Evolutionary conservation across 2,113 vertebrate species (phyloP), one percentile per base, ranked within the genome.

Genomic region (Trematomus loennbergii): DNA sequence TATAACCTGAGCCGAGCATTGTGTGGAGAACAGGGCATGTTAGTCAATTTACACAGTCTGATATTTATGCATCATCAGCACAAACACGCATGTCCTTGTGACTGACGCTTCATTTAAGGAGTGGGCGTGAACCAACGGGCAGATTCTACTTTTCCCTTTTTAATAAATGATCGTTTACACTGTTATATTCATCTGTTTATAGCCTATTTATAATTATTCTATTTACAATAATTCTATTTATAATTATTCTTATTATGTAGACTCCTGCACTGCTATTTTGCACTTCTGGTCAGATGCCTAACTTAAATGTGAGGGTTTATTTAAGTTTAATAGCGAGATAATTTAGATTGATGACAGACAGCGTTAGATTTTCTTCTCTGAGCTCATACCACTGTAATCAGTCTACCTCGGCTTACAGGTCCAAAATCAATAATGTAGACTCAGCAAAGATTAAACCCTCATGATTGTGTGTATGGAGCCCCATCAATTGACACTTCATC

Each of bases 381-480:
- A 83, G 50, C 77, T 84, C 58, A 50, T 29, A 59, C 12, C 67
- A 49, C 59, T 67, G 43, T 10, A 53, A 75, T 87, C 66, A 88
- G 29, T 88, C 83, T 46, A 33, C 60, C 60, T 66, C 46, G 9
- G 55, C 65, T 74, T 57, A 75, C 54, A 17, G n/a, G 74, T 77
- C 68, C 61, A 85, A 78, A 88, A 89, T 91, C 90, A 90, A 90
- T 92, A 88, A 36, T 15, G 17, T 12, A 15, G 75, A 66, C 59
- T 86, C 83, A 62, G 87, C 85, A 77, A 49, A 83, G 84, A 93
- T 88, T 76, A 75, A 12, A 76, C 46, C 79, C 58, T 72, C 12
- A 71, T 66, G 72, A 87, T 74, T 81, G 78, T 85, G 74, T 87
- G 86, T 83, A 86, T 87, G 45, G 48, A 72, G 75, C 60, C 57